Evolutionary conservation across 2,113 vertebrate genomes (phyloP).

Genomic region (Regulus satrapa): DNA sequence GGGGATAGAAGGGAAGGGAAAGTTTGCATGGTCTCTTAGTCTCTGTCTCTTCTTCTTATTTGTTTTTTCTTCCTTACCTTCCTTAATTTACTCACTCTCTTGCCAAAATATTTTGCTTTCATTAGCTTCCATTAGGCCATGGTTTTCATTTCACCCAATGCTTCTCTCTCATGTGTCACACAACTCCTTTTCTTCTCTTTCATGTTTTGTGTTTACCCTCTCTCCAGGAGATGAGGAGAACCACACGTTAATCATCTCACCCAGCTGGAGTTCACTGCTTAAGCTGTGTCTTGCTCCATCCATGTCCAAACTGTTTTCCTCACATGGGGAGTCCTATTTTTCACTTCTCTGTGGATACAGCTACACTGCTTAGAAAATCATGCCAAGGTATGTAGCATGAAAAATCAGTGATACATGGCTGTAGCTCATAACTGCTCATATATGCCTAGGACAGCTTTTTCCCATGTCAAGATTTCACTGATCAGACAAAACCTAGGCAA

Average conservation of each 20-base stretch:
- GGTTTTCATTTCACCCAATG: no score
- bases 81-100: background rate
- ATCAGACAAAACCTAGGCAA: background rate
- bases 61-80: background rate
- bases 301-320: background rate
- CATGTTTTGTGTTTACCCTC: background rate
- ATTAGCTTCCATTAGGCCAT: background rate
- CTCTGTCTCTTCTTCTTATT: no score
- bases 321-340: accelerated
- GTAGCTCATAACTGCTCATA: background rate
- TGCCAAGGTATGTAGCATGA: background rate
- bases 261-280: background rate
- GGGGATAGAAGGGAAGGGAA: background rate
- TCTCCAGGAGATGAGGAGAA: background rate
- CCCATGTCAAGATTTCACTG: background rate
- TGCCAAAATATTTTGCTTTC: accelerated
- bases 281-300: background rate
- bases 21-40: no score
- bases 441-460: background rate
- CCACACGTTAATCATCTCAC: background rate
- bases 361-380: background rate
- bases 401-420: no score
- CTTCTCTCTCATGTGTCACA: background rate
- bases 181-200: background rate
- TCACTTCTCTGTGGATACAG: background rate